These are phyloP conservation scores for Sylvicapra grimmia DNA, from an alignment of 2,113 vertebrate genomes.

Conservation along the genomic window DNA sequence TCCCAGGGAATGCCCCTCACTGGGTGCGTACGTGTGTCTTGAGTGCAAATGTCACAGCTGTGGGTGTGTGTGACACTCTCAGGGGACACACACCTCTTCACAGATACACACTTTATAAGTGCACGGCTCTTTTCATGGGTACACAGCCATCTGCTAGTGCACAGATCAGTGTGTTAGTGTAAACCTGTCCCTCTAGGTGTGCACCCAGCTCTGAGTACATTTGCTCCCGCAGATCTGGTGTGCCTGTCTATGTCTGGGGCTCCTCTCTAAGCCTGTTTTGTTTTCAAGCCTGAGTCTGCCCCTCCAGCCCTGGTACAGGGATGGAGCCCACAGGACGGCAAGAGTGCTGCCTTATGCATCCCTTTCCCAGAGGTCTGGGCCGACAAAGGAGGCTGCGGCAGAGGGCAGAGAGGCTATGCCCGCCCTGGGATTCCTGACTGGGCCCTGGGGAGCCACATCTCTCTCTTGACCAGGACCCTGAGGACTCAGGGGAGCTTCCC, in stretches of 20 bases:
- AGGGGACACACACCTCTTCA: background rate
- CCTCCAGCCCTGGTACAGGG: background rate
- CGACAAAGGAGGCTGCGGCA: background rate
- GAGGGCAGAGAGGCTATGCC: background rate
- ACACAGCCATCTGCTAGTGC: background rate
- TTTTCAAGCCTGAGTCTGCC: background rate
- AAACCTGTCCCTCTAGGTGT: background rate
- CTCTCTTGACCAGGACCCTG: background rate
- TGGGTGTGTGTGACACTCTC: no score
- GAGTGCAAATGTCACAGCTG: background rate
- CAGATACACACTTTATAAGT: no score
- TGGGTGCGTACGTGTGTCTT: background rate
- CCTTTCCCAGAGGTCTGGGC: background rate
- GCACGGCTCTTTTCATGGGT: background rate
- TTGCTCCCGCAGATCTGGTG: rapidly evolving
- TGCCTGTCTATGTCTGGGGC: background rate
- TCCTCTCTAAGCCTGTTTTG: background rate
- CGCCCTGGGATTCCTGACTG: background rate
- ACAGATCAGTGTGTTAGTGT: background rate
- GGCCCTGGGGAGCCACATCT: background rate
- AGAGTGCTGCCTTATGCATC: background rate
- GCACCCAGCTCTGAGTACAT: background rate
- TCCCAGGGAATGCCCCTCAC: background rate
- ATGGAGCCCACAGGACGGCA: background rate
- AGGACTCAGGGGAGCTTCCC: background rate